Percentiles rank a stretch among this genome's conserved stretches.
Evolutionary conservation across 1,140 invertebrate genomes (phyloP).

Genomic region (Pteromalus puparum): DNA sequence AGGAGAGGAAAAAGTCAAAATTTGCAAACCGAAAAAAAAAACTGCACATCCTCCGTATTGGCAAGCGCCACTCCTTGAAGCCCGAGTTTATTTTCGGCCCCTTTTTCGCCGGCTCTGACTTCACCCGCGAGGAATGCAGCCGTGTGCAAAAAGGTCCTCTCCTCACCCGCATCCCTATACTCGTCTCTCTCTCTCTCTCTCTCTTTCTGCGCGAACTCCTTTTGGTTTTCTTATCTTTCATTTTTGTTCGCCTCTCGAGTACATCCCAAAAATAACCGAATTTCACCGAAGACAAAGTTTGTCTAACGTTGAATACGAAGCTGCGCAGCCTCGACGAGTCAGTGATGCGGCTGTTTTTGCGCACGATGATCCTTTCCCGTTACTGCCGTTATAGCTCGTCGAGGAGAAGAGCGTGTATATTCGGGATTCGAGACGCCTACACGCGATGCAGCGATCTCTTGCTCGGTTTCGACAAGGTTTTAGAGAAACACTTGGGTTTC

Average conservation of each 20-base stretch:
- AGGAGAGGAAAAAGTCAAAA: no score
- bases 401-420: not conserved
- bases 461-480: no score
- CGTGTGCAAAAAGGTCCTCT: constrained; percentile 2
- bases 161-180: not conserved
- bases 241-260: not conserved
- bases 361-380: not conserved
- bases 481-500: no score
- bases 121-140: constrained; percentile 36
- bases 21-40: no score
- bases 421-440: not conserved
- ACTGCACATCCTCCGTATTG: not conserved
- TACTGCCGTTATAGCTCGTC: not conserved
- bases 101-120: constrained; percentile 6
- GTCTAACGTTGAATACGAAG: not conserved
- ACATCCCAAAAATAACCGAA: not conserved
- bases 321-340: not conserved
- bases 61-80: not conserved
- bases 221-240: not conserved
- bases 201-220: not conserved
- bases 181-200: no score
- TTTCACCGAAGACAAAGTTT: not conserved
- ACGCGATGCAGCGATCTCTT: not conserved
- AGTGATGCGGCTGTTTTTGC: not conserved
- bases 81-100: constrained; percentile 25